Conservation (phyloP, 1,140 invertebrate genomes). For the Pararge aegeria region DNA sequence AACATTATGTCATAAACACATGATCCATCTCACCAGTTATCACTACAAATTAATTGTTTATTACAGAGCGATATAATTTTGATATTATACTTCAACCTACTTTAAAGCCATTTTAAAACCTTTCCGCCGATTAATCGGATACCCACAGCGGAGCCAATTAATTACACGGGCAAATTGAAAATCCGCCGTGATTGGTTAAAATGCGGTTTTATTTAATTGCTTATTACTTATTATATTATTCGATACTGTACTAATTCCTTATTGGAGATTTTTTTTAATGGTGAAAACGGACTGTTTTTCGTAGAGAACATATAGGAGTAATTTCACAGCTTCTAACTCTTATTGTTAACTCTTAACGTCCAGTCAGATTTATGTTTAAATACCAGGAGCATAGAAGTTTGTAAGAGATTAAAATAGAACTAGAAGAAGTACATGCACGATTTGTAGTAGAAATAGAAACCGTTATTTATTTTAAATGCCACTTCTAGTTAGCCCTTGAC, state of each 20-base stretch:
- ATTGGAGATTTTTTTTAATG: no score
- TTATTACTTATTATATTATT: slow-evolving; percentile 17
- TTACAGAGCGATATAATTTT: background rate
- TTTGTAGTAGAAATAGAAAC: no score
- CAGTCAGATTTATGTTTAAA: no score
- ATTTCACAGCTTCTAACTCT: no score
- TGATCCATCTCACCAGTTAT: background rate
- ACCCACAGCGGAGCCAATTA: slow-evolving; percentile 20
- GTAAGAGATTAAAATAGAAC: no score
- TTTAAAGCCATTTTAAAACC: slow-evolving; percentile 1
- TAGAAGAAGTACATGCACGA: no score
- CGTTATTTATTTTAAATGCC: no score
- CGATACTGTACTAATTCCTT: background rate
- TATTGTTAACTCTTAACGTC: no score
- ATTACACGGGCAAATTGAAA: slow-evolving; percentile 23
- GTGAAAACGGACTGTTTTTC: no score
- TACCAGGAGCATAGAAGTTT: no score
- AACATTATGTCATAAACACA: background rate
- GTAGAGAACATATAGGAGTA: no score
- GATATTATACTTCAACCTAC: background rate
- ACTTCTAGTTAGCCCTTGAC: no score
- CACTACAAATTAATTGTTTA: background rate
- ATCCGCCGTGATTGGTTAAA: slow-evolving; percentile 16
- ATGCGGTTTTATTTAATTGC: slow-evolving; percentile 26
- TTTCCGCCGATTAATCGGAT: slow-evolving; percentile 15